Evolutionary conservation across 1,140 invertebrate species (phyloP).

Genomic region (Meloidogyne floridensis): DNA sequence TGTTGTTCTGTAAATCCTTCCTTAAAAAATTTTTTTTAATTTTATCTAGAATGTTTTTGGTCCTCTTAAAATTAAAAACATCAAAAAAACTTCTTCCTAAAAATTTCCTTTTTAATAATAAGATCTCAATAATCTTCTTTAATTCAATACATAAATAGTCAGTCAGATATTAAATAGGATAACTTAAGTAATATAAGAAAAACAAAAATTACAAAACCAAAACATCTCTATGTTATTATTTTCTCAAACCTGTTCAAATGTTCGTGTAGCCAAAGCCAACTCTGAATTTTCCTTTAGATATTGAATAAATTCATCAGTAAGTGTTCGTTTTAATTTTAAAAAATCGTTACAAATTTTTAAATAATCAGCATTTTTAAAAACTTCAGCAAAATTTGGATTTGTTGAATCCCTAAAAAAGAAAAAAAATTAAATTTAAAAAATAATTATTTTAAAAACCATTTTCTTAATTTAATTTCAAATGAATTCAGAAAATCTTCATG

Average conservation of each 20-base stretch:
- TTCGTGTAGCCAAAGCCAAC: conserved; percentile 31
- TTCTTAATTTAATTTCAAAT: conserved; percentile 32
- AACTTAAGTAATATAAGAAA: too few species aligned
- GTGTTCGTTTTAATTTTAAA: conserved; percentile 36
- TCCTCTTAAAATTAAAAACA: conserved; percentile 10
- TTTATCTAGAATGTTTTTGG: too few species aligned
- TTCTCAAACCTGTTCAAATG: conserved; percentile 20
- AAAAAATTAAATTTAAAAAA: neutral
- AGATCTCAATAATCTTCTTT: too few species aligned
- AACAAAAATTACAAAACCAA: too few species aligned
- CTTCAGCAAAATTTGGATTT: conserved; percentile 38
- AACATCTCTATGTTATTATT: too few species aligned
- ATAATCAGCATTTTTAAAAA: conserved; percentile 42
- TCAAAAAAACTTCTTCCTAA: neutral
- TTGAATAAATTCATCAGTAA: conserved; percentile 34
- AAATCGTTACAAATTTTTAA: conserved; percentile 41
- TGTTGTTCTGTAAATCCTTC: conserved; percentile 37
- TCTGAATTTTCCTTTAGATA: conserved; percentile 35
- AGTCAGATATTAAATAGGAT: too few species aligned
- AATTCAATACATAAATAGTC: too few species aligned
- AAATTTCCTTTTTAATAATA: neutral
- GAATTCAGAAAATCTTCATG: conserved; percentile 34
- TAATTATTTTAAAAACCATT: conserved; percentile 29
- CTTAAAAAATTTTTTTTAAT: conserved; percentile 37
- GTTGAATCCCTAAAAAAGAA: conserved; percentile 38